phyloP scores from a whole-genome alignment of 2,888 invertebrate genomes.

The Drosophila neutralis region DNA sequence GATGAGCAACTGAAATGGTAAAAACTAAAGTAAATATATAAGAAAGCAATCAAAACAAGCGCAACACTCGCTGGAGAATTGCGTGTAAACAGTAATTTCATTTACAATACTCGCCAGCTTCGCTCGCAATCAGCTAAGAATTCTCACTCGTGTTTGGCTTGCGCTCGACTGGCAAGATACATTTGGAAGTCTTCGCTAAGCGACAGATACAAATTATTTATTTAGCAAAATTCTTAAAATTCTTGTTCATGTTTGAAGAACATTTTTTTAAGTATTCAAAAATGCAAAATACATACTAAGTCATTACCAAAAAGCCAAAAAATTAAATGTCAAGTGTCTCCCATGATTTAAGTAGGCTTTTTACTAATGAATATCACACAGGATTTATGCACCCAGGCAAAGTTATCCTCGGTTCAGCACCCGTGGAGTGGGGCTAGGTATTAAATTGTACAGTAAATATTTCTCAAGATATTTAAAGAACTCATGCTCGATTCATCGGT shows the following conservation, averaged over 20 bases:
- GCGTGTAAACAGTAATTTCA: slow-evolving; percentile 4
- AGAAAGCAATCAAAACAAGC: slow-evolving; percentile 26
- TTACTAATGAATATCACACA: not conserved
- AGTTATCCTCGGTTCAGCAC: fast-evolving
- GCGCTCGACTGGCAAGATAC: not conserved
- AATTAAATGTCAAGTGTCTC: not conserved
- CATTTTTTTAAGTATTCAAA: not conserved
- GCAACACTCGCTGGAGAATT: slow-evolving; percentile 7
- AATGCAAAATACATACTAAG: not conserved
- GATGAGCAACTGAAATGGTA: slow-evolving; percentile 31
- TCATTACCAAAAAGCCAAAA: not conserved
- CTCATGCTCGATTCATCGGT: too few species aligned
- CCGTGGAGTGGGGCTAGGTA: not conserved
- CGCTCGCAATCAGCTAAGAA: not conserved
- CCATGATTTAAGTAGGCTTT: not conserved
- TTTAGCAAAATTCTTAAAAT: not conserved
- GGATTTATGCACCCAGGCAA: not conserved
- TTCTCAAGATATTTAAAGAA: not conserved
- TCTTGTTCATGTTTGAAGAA: not conserved
- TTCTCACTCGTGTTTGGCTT: not conserved
- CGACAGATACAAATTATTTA: not conserved
- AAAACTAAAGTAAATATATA: slow-evolving; percentile 18
- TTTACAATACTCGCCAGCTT: slow-evolving; percentile 2
- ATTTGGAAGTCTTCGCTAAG: not conserved
- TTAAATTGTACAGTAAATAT: not conserved